Percentiles rank a stretch among this genome's conserved stretches.
Evolutionary conservation across 2,888 invertebrate genomes (phyloP).

Genomic region (Parthenolecanium corni): DNA sequence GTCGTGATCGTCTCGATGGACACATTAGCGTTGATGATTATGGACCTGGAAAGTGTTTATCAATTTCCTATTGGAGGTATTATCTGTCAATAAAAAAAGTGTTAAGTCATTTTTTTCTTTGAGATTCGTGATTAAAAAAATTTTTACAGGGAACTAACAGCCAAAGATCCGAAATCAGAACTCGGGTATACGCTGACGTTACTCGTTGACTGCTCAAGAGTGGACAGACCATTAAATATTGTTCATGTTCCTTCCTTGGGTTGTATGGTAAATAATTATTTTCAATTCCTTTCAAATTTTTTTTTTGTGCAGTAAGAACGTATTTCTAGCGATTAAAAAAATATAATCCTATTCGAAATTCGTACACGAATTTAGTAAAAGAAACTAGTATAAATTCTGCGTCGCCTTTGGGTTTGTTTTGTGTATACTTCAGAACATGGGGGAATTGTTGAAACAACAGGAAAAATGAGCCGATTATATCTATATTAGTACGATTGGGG

Average conservation of each 20-base stretch:
- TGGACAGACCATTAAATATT: constrained; percentile 60
- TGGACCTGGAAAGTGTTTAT: constrained; percentile 71
- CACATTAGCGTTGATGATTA: constrained; percentile 87
- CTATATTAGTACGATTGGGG: too few relatives aligned
- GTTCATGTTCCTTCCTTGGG: constrained; percentile 56
- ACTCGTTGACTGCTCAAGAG: constrained; percentile 72
- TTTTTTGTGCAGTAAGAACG: too few relatives aligned
- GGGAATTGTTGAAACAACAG: too few relatives aligned
- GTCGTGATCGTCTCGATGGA: constrained; percentile 74
- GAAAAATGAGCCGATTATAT: too few relatives aligned
- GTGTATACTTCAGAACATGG: too few relatives aligned
- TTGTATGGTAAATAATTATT: constrained; percentile 39
- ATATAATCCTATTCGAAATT: too few relatives aligned
- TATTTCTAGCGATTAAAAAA: too few relatives aligned
- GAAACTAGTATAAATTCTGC: background rate
- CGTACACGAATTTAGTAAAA: background rate
- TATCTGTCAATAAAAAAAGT: constrained; percentile 36
- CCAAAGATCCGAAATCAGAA: constrained; percentile 66
- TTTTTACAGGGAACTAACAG: constrained; percentile 44
- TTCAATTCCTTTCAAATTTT: background rate
- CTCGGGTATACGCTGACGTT: constrained; percentile 78
- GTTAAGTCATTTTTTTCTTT: background rate
- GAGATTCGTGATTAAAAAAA: background rate
- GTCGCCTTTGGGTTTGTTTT: background rate
- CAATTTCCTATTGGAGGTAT: constrained; percentile 88